Conservation (phyloP, 2,888 invertebrate genomes). For the Bursaphelenchus okinawaensis region DNA sequence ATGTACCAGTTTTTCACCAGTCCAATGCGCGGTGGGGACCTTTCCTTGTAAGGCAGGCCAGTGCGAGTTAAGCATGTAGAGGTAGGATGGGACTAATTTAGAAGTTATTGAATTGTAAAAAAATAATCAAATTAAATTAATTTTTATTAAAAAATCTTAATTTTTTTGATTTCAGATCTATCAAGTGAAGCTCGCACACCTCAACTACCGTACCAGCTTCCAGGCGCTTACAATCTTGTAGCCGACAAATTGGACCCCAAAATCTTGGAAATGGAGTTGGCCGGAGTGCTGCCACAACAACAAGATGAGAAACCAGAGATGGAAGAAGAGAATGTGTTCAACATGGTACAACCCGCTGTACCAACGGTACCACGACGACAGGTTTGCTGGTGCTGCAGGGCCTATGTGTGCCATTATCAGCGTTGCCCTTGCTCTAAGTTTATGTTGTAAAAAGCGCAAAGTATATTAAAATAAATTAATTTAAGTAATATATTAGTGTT, state of each 20-base stretch:
- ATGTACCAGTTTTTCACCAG: too few species aligned
- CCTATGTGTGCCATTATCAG: conserved; percentile 40
- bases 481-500: too few species aligned
- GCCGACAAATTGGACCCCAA: background rate
- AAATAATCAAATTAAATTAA: too few species aligned
- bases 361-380: conserved; percentile 14
- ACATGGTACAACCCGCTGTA: background rate
- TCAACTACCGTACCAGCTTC: background rate
- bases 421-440: conserved; percentile 39
- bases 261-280: background rate
- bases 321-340: background rate
- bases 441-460: conserved; percentile 17
- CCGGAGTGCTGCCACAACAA: background rate
- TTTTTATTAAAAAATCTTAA: background rate
- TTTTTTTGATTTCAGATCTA: background rate
- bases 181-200: background rate
- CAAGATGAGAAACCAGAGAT: background rate
- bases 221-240: background rate
- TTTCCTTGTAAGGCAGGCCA: too few species aligned
- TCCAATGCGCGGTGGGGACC: too few species aligned
- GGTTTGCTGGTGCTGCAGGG: conserved; percentile 40
- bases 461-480: too few species aligned
- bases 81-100: too few species aligned
- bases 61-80: too few species aligned
- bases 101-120: too few species aligned